Evolutionary conservation across 2,797 vertebrate species (phyloP).

Genomic region (Microcaecilia unicolor): DNA sequence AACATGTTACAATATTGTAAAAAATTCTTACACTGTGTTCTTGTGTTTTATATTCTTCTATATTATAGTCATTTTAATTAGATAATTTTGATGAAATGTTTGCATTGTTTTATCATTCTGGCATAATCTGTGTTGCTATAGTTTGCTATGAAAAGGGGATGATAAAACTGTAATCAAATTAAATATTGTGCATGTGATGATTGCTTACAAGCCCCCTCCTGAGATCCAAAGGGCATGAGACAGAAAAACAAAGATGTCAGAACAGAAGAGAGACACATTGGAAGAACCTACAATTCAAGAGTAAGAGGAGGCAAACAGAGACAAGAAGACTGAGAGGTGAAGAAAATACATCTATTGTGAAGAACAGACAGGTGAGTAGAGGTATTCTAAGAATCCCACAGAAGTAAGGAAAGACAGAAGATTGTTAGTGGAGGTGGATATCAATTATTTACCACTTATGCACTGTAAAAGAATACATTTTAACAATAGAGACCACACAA

Average conservation of each 20-base stretch:
- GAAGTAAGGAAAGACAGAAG: constrained; percentile 34
- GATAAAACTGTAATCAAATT: too few relatives aligned
- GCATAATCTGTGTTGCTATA: too few relatives aligned
- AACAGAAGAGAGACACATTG: not conserved
- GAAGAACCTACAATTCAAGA: not conserved
- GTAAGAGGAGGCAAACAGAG: constrained; percentile 3
- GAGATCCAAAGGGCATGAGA: constrained; percentile 9
- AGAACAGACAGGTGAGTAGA: constrained; percentile 18
- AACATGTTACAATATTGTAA: too few relatives aligned
- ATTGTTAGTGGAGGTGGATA: constrained; percentile 57
- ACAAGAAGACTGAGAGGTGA: constrained; percentile 12
- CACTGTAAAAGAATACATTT: constrained; percentile 54
- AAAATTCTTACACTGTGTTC: too few relatives aligned
- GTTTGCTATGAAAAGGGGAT: too few relatives aligned
- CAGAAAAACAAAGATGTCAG: not conserved
- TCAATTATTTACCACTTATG: constrained; percentile 69
- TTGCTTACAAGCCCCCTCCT: too few relatives aligned
- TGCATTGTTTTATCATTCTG: too few relatives aligned
- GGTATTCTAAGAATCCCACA: constrained; percentile 13
- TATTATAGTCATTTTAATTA: too few relatives aligned
- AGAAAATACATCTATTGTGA: not conserved
- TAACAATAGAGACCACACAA: constrained; percentile 48
- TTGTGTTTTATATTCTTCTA: too few relatives aligned
- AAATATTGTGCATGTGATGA: too few relatives aligned
- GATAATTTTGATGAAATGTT: too few relatives aligned